Evolutionary conservation across 2,113 vertebrate genomes (phyloP).

Genomic region (Clarias macrocephalus): DNA sequence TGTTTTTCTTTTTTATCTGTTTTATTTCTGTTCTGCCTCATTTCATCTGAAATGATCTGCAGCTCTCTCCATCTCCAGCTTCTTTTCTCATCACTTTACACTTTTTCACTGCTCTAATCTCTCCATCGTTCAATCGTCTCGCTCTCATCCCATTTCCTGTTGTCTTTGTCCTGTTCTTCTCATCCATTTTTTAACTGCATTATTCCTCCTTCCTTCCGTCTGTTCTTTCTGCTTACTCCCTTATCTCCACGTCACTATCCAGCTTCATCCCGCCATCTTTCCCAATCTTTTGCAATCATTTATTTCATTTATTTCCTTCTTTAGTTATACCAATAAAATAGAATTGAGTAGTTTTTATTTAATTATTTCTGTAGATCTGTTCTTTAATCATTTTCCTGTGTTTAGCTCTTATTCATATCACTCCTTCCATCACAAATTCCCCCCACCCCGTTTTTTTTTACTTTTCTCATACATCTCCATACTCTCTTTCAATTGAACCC

Average conservation of each 20-base stretch:
- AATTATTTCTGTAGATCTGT: background rate
- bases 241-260: background rate
- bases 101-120: constrained; percentile 6
- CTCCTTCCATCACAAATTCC: background rate
- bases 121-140: background rate
- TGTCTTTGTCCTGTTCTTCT: background rate
- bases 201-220: background rate
- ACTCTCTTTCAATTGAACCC: background rate
- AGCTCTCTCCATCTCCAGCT: background rate
- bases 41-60: constrained; percentile 18
- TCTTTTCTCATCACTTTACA: background rate
- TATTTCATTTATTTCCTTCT: too few relatives aligned
- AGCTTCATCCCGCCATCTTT: background rate
- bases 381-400: background rate
- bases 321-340: too few relatives aligned
- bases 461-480: background rate
- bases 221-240: background rate
- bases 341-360: background rate
- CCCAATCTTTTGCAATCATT: too few relatives aligned
- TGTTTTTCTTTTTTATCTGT: background rate
- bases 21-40: background rate
- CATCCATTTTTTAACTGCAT: background rate
- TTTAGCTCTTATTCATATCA: background rate
- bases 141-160: background rate
- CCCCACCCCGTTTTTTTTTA: background rate